A percentile compares a stretch with the other conserved stretches of the same genome.
phyloP scores from a whole-genome alignment of 2,113 vertebrate species.

The Pandion haliaetus region DNA sequence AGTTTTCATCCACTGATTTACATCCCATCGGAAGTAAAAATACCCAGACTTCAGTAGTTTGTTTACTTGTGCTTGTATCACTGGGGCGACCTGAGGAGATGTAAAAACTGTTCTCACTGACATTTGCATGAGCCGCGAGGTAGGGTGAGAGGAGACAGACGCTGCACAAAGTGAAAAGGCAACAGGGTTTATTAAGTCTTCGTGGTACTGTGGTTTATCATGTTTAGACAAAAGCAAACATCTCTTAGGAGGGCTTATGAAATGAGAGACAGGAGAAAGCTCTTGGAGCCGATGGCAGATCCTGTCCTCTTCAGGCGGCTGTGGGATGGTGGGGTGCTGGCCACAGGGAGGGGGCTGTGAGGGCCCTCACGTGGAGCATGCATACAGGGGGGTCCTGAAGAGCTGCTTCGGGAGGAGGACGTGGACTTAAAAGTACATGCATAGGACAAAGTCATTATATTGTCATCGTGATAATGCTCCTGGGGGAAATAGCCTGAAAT shows the following conservation, averaged over 20 bases:
- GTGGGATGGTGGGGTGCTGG: background rate
- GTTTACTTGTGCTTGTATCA: slow-evolving; percentile 45
- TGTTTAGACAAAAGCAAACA: slow-evolving; percentile 35
- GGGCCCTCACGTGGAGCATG: accelerated
- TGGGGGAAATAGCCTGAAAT: background rate
- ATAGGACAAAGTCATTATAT: background rate
- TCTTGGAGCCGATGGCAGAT: background rate
- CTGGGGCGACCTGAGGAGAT: background rate
- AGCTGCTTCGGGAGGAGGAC: background rate
- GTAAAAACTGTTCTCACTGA: slow-evolving; percentile 29
- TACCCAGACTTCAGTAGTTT: slow-evolving; percentile 36
- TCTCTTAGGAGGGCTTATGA: slow-evolving; percentile 21
- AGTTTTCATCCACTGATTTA: slow-evolving; percentile 38
- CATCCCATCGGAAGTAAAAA: slow-evolving; percentile 44
- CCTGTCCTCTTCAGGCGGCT: background rate
- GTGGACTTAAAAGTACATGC: background rate
- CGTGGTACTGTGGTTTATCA: background rate
- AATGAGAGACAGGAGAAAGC: background rate
- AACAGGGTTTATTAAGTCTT: slow-evolving; percentile 35
- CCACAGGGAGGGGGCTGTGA: accelerated
- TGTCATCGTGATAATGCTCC: background rate
- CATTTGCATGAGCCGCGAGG: background rate
- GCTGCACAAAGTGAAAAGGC: background rate
- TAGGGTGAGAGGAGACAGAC: slow-evolving; percentile 43
- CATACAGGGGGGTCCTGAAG: background rate